Conservation (phyloP, 2,113 vertebrate genomes). For the Girardinichthys multiradiatus region DNA sequence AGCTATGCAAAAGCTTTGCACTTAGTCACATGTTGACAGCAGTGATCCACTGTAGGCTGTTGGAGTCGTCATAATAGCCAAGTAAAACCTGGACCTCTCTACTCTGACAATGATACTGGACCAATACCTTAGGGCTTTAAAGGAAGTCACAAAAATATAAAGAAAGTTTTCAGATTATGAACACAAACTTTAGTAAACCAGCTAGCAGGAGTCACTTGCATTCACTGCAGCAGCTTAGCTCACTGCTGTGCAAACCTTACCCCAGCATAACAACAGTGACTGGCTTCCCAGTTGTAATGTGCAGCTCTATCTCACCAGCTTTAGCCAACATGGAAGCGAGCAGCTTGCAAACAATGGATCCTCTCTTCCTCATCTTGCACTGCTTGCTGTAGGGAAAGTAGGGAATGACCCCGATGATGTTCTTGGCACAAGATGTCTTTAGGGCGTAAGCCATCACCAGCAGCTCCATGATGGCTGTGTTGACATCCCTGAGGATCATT, state of each 20-base stretch:
- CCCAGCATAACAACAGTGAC: neutral
- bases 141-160: too few species aligned
- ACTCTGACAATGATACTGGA: too few species aligned
- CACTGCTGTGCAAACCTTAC: neutral
- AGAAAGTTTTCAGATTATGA: too few species aligned
- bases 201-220: too few species aligned
- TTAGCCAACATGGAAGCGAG: conserved; percentile 95
- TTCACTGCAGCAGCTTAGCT: too few species aligned
- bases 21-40: too few species aligned
- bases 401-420: conserved; percentile 96
- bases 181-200: too few species aligned
- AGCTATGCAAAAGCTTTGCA: too few species aligned
- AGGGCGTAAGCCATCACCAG: conserved; percentile 97
- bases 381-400: conserved; percentile 99
- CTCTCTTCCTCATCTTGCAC: conserved; percentile 98
- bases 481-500: conserved; percentile 88
- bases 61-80: too few species aligned
- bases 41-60: too few species aligned
- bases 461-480: conserved; percentile 97
- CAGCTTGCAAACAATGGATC: conserved; percentile 97
- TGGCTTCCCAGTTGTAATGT: neutral
- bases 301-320: conserved; percentile 80
- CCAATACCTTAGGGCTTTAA: too few species aligned
- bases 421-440: conserved; percentile 95
- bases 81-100: too few species aligned